Conservation (phyloP, 2,888 invertebrate genomes). For the Machimus atricapillus region DNA sequence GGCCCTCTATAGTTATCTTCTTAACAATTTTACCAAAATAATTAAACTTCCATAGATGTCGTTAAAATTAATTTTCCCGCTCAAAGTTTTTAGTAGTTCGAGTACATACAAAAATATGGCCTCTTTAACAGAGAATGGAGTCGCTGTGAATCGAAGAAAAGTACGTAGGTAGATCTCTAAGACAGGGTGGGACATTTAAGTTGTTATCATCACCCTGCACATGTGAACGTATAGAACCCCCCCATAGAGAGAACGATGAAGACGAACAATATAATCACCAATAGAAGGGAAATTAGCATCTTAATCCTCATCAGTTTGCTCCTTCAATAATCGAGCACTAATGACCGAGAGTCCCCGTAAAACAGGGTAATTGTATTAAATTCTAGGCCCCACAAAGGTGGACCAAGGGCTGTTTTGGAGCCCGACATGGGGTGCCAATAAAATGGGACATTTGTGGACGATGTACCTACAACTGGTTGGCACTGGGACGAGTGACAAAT, state of each 20-base stretch:
- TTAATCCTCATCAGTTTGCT: background rate
- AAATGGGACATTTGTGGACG: background rate
- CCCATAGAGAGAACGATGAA: background rate
- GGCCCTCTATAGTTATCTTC: background rate
- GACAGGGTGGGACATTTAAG: background rate
- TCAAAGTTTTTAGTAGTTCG: background rate
- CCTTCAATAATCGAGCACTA: background rate
- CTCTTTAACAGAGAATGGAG: background rate
- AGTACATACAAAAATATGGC: background rate
- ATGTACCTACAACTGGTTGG: background rate
- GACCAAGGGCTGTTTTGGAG: background rate
- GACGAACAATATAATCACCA: background rate
- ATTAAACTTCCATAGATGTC: background rate
- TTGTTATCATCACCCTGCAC: background rate
- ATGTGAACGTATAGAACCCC: background rate
- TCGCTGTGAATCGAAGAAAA: background rate
- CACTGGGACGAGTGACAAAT: background rate
- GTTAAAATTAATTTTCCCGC: background rate
- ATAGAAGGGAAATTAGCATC: background rate
- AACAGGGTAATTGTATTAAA: background rate
- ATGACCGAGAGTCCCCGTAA: background rate
- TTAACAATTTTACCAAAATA: background rate
- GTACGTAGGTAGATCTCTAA: background rate
- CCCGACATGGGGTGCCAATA: background rate
- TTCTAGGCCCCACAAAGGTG: background rate